Conservation (phyloP, 2,113 vertebrate genomes). For the Apodemus speciosus region DNA sequence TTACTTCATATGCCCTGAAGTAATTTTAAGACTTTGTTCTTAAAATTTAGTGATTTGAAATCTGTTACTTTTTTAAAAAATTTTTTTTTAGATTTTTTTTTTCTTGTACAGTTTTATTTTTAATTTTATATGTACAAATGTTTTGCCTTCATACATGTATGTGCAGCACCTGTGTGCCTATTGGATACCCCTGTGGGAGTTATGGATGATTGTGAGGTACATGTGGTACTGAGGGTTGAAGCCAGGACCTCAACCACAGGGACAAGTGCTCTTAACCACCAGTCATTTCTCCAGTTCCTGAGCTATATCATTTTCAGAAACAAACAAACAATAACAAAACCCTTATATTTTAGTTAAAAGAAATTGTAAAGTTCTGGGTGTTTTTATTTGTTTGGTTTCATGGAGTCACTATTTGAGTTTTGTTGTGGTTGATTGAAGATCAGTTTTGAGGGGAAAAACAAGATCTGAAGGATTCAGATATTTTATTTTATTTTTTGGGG, state of each 20-base stretch:
- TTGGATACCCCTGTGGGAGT: not conserved
- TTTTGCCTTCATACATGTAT: not conserved
- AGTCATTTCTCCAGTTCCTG: not conserved
- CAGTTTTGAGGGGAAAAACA: not conserved
- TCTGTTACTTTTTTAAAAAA: not conserved
- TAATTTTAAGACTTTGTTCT: not conserved
- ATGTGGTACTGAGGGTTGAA: not conserved
- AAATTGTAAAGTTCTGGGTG: not conserved
- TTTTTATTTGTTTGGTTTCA: not conserved
- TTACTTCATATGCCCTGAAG: not conserved
- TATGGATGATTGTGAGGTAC: not conserved
- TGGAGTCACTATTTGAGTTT: not conserved
- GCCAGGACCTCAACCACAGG: not conserved
- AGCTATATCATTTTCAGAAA: not conserved
- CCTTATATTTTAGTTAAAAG: not conserved
- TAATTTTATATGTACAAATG: not conserved
- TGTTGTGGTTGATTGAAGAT: not conserved
- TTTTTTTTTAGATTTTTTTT: not conserved
- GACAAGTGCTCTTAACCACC: not conserved
- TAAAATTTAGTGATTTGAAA: not conserved
- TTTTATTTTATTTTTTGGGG: not conserved
- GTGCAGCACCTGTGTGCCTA: not conserved
- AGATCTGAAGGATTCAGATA: not conserved
- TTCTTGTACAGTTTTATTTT: not conserved
- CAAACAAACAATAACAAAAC: not conserved